Conservation (phyloP, 2,113 vertebrate genomes). For the Chascanopsetta lugubris region DNA sequence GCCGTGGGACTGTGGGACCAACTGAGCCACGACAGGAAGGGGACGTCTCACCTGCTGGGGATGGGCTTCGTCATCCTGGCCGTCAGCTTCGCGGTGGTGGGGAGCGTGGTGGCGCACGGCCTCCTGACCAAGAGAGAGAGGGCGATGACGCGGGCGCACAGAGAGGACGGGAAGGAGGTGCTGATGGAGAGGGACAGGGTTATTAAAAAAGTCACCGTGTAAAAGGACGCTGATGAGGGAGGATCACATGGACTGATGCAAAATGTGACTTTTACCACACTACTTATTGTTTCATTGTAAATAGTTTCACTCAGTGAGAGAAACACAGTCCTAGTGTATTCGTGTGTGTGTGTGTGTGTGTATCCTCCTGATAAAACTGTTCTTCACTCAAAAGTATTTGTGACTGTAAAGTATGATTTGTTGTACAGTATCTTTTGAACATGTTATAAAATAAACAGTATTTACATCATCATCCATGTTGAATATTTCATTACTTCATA, state of each 20-base stretch:
- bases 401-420: conserved; percentile 1
- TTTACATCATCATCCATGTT: neutral
- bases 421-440: neutral
- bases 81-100: conserved; percentile 57
- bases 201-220: conserved; percentile 81
- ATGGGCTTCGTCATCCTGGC: conserved; percentile 76
- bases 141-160: conserved; percentile 24
- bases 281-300: neutral
- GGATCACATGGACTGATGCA: neutral
- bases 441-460: neutral
- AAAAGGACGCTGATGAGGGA: neutral
- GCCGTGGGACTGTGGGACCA: conserved; percentile 78
- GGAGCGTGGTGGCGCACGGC: conserved; percentile 49
- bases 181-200: conserved; percentile 66
- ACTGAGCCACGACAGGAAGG: neutral
- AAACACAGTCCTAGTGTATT: neutral
- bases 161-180: conserved; percentile 75
- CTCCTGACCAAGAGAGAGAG: conserved; percentile 64
- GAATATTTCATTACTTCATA: neutral
- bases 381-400: too few species aligned
- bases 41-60: conserved; percentile 68
- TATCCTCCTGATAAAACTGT: too few species aligned
- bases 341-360: too few species aligned
- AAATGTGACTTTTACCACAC: neutral
- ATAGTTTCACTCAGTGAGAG: too few species aligned